Base-by-base conservation (phyloP, 1,140 invertebrate species). In the Neotoxoptera formosana region DNA sequence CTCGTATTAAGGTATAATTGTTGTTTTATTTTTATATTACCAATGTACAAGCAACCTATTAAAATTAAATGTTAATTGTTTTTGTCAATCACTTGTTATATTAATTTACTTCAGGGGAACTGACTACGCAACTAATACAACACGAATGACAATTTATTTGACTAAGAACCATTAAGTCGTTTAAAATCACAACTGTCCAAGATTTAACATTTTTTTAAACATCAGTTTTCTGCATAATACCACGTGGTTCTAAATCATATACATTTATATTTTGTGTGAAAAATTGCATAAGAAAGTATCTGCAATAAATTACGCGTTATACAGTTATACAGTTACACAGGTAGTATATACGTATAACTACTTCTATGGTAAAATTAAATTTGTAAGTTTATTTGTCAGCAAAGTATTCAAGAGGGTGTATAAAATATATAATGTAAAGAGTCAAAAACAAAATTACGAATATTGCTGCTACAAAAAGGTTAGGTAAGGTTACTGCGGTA, bases 31-130 rank as follows among this genome's bases (percentile, higher is more conserved):
- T 89, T 53, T n/a, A 36, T 60, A 67, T 90, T 90, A 90, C 56
- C 89, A 67, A 90, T 90, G 56, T 67, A 67, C 56, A 67, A 90
- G 25, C 60, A 90, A 60, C 89, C 89, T 90, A 90, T 90, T 67
- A 90, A 45, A 67, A 90, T 90, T 51, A 90, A 60, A 90, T 45
- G 89, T 90, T 90, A 45, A n/a, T 67, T 45, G 30, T 90, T 90
- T 67, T 60, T 89, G 1, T 89, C 48, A 41, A 86, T 30, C 11
- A 47, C 23, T 30, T 30, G 83, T 56, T 56, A 11, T 2, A 36
- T 56, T 56, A 4, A 34, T 36, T 89, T 67, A 45, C 36, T 30
- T 90, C 89, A 90, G 89, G 89, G 36, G 89, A 67, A 90, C 36
- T 41, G n/a, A 67, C 21, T 41, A 67, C 11, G 89, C 89, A 90